Base-by-base conservation (phyloP, 2,113 vertebrate genomes). In the Struthio camelus region DNA sequence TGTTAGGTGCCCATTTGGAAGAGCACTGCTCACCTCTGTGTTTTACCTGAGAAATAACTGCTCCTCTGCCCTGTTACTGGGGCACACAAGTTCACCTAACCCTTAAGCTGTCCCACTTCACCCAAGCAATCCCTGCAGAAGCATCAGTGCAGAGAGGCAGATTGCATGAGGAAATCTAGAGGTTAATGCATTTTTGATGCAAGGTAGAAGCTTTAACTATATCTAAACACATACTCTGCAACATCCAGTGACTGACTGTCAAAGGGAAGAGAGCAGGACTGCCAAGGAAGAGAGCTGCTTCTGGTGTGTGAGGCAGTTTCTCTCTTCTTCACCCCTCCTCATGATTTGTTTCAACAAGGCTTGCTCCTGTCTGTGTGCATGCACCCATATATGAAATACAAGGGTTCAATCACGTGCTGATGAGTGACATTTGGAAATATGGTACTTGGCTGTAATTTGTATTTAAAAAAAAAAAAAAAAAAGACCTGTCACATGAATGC, bases 21-120 rank as follows among this genome's bases (percentile, higher is more conserved):
- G 84, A 82, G 28, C 73, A n/a, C 38, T 42, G 10, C 4, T 82
- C 80, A 36, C 20, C 25, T 56, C 58, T 70, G 14, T 40, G 2
- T 89, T 85, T 62, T 83, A 93, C 94, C 94, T 96, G 95, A 95
- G 89, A 83, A 85, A 78, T 53, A 89, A 8, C 46, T 34, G 67
- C 58, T 67, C 81, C 59, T 89, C 25, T 30, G 32, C 48, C 79
- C 81, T 46, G 6, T 36, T 56, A 34, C 62, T 32, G 59, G 48
- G 50, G 24, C 73, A 64, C 5, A 14, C 9, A 62, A 80, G 40
- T 80, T 95, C 87, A 77, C 54, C 11, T 34, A 62, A 79, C 76
- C 81, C 71, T 94, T 90, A 50, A 62, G 25, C 6, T 80, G 71
- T 4, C 75, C 91, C 3, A 2, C 62, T 89, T 93, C 27, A 81